Base-by-base conservation (phyloP, 1,140 invertebrate species). In the Drosophila azteca region DNA sequence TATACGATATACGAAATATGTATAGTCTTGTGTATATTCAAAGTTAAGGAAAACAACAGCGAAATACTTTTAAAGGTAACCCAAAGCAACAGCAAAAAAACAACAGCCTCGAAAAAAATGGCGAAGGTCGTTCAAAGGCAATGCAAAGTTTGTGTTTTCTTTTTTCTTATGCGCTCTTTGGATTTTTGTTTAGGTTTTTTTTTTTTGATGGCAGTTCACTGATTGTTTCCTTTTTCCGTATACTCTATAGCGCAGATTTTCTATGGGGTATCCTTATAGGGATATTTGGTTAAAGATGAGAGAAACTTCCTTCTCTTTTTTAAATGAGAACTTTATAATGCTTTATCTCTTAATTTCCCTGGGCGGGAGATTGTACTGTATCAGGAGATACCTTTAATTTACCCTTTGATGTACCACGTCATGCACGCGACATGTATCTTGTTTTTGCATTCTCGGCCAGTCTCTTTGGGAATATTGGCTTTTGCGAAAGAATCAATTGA, bases 31-130 rank as follows among this genome's bases (percentile, higher is more conserved):
- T 67, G 58, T 67, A 67, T 41, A 76, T 58, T 68, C 65, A 71
- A 77, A 53, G 65, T 50, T 63, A 49, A 68, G 48, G 55, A 61
- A 62, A 43, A 69, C 67, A 80, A 87, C 77, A 85, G 49, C 55
- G 62, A 87, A 87, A 87, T 82, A 85, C 81, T 84, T 85, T 84
- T 84, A 84, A 84, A 79, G 80, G 72, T 62, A 83, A 76, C 53
- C 46, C 55, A 66, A 72, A 62, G 60, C 50, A 66, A n/a, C n/a
- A n/a, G n/a, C n/a, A n/a, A n/a, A 54, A 74, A 74, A 74, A 61
- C 57, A 65, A 51, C 26, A 51, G 51, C 67, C 49, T 68, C 20
- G 41, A 69, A 68, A 69, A 68, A 69, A 84, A 84, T 79, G 80
- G 76, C 80, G 80, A 84, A 84, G 80, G 80, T 84, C 80, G 80